Conservation (phyloP, 1,140 invertebrate species). For the Pseudomyrmex pallidus region DNA sequence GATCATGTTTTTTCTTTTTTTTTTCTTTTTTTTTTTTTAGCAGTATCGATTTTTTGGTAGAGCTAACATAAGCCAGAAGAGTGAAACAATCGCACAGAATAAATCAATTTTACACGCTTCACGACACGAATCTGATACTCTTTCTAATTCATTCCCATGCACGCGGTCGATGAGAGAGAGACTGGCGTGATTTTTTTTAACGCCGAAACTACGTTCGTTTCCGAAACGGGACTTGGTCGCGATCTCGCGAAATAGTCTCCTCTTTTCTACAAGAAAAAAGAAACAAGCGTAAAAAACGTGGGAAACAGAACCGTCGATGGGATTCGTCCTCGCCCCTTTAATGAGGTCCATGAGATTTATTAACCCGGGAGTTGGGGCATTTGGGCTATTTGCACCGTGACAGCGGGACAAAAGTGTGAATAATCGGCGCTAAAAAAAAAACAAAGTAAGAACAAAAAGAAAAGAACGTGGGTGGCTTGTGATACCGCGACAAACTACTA, state of each 20-base stretch:
- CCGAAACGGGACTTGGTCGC: too few species aligned
- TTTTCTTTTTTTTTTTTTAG: neutral
- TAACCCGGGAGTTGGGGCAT: slow-evolving; percentile 82
- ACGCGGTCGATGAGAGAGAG: slow-evolving; percentile 7
- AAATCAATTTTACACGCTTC: slow-evolving; percentile 28
- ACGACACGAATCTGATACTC: slow-evolving; percentile 38
- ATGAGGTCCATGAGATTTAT: slow-evolving; percentile 83
- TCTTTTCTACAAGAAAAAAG: too few species aligned
- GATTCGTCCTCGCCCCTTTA: slow-evolving; percentile 82
- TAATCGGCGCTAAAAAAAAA: slow-evolving; percentile 78
- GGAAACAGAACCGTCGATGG: slow-evolving; percentile 64
- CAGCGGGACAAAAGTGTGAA: slow-evolving; percentile 70
- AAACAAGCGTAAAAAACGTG: neutral
- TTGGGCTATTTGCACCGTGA: slow-evolving; percentile 76
- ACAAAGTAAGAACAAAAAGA: slow-evolving; percentile 1
- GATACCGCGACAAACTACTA: slow-evolving; percentile 80
- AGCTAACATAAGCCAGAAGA: slow-evolving; percentile 11
- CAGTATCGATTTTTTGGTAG: neutral
- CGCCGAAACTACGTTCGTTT: neutral
- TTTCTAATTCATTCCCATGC: slow-evolving; percentile 45
- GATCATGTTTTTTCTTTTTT: neutral
- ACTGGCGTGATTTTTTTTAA: neutral
- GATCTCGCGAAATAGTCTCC: too few species aligned
- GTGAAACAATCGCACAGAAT: slow-evolving; percentile 23
- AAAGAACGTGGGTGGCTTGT: slow-evolving; percentile 63